A percentile compares a stretch with the other conserved stretches of the same genome.
phyloP scores from a whole-genome alignment of 2,888 invertebrate species.

The Drosophila picticornis region DNA sequence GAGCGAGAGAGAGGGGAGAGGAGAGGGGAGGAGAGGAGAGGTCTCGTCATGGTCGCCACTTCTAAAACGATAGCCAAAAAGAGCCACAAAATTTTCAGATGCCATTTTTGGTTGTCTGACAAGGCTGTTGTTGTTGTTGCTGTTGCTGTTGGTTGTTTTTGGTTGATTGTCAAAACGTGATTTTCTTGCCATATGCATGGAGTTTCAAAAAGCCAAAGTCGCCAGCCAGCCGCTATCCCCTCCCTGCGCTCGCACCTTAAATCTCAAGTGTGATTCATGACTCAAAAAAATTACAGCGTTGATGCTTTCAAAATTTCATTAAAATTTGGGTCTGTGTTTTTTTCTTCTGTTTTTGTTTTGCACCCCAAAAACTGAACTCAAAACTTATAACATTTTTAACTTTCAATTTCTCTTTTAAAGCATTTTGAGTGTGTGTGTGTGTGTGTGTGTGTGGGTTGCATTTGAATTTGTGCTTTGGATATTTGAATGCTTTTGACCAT shows the following conservation, averaged over 20 bases:
- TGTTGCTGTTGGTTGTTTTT: slow-evolving; percentile 22
- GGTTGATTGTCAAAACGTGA: slow-evolving; percentile 70
- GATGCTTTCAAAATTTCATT: slow-evolving; percentile 22
- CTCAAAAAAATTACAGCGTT: slow-evolving; percentile 4
- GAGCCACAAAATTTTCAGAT: slow-evolving; percentile 57
- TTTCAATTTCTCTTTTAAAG: slow-evolving; percentile 61
- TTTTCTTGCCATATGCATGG: slow-evolving; percentile 53
- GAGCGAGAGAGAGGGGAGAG: not conserved
- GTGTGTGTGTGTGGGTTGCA: slow-evolving; percentile 49
- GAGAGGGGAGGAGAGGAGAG: not conserved
- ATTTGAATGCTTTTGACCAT: slow-evolving; percentile 27
- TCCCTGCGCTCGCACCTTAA: not conserved
- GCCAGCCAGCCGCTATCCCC: not conserved
- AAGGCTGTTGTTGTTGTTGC: slow-evolving; percentile 38
- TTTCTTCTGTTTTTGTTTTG: not conserved
- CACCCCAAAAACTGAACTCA: slow-evolving; percentile 10
- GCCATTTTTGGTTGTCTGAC: slow-evolving; percentile 67
- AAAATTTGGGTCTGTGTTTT: slow-evolving; percentile 15
- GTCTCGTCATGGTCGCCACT: slow-evolving; percentile 66
- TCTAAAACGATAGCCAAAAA: slow-evolving; percentile 73
- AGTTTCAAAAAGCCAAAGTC: slow-evolving; percentile 16
- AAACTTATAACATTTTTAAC: slow-evolving; percentile 32
- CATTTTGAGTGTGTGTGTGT: slow-evolving; percentile 26
- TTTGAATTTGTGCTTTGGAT: slow-evolving; percentile 42
- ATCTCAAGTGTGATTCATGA: slow-evolving; percentile 35